Base-by-base conservation (phyloP, 2,113 vertebrate species). In the Amblyornis subalaris region DNA sequence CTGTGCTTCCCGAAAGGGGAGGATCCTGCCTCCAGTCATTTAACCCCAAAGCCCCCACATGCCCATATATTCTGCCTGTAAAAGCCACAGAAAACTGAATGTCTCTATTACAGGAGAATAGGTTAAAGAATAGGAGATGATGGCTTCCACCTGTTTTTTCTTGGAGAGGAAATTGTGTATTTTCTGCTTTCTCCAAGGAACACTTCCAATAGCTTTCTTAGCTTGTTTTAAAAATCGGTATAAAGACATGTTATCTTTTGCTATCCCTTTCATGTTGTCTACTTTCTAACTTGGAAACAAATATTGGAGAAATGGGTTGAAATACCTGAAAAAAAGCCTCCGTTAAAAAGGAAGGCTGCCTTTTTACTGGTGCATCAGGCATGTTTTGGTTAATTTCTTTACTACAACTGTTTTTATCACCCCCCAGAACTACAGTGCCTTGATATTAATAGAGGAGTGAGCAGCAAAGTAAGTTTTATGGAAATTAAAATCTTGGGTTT, bases 11-110 rank as follows among this genome's bases (percentile, higher is more conserved):
- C 9, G 12, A n/a, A 79, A 74, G 26, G 16, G 14, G 19, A 35
- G 51, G 14, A 26, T 90, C 16, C 47, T 65, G 17, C 42, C 1
- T 3, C n/a, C 2, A 1, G 17, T 38, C 2, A 0, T 5, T 9
- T 76, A 85, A 77, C 29, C 33, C 35, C 51, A 14, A 35, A 42
- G 29, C 31, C 9, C n/a, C 57, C n/a, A 55, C 28, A 1, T 42
- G 14, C 12, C 16, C 29, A 7, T 42, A 7, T 40, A n/a, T 55
- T 60, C 26, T 42, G 10, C 31, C n/a, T 83, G 33, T 54, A 71
- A 76, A 89, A 90, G 73, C 19, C 85, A 53, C 29, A 70, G 40
- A 70, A 70, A 81, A 38, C 26, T 9, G 42, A 64, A 51, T 28
- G 2, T 51, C 21, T 65, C 15, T 47, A 3, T 89, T 77, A 45